Base-by-base conservation (phyloP, 2,797 vertebrate genomes). In the Eulemur coronatus region DNA sequence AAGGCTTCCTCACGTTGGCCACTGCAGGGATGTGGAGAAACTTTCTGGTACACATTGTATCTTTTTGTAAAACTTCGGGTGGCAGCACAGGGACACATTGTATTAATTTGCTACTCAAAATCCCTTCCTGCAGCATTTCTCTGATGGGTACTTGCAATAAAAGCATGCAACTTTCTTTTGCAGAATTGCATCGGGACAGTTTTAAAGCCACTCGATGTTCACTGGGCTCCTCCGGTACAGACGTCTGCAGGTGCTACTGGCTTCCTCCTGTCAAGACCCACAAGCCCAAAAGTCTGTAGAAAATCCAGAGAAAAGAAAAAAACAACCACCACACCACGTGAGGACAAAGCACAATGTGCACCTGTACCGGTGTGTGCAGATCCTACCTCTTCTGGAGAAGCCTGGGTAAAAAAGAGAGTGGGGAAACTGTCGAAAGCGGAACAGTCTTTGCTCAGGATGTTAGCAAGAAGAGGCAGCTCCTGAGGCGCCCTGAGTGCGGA, bases 401-500 rank as follows among this genome's bases (percentile, higher is more conserved):
- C 18, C 1, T 1, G 30, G 33, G 11, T 28, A 22, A 55, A 13
- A 17, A 10, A 13, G 52, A 33, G 5, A 52, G 72, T 5, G 20
- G 28, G 14, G 15, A 50, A 38, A 17, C 13, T 33, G 30, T 35
- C 24, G 33, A 14, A 33, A 18, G 43, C 26, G 24, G 20, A 30
- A 26, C 17, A 5, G 0, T 7, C 4, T 33, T 20, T 41, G 7
- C 13, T 14, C 7, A 24, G n/a, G 7, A 0, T 18, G 48, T 22
- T 12, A 15, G 63, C 30, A 55, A 28, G 52, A n/a, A 43, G 43
- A 46, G n/a, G 41, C 20, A 9, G 59, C 22, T 17, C 1, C 2
- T 11, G 13, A 2, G 17, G 22, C 41, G 3, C 9, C 2, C 22
- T 0, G 15, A 30, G 0, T 1, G 30, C 17, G 10, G 20, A 17